phyloP scores from a whole-genome alignment of 92 coral and sea anemone genomes.

The Montipora capitata region DNA sequence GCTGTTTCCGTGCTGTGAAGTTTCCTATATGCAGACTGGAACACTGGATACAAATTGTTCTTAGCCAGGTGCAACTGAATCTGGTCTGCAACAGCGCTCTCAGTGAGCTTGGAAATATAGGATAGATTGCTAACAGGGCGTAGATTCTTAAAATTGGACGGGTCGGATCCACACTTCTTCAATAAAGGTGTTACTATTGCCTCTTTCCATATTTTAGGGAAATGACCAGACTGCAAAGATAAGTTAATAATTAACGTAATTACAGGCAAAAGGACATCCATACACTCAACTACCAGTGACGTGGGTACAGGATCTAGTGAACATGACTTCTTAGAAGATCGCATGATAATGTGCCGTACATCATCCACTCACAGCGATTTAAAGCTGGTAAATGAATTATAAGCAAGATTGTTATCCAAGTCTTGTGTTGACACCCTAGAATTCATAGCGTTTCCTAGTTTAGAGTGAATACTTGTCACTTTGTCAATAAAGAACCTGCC shows the following conservation, averaged over 20 bases:
- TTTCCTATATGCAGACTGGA: slow-evolving; percentile 18
- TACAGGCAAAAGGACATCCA: not conserved
- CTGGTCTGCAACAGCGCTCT: slow-evolving; percentile 15
- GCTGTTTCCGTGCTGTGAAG: slow-evolving; percentile 36
- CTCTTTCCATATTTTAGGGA: slow-evolving; percentile 17
- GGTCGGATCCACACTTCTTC: slow-evolving; percentile 10
- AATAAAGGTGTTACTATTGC: not conserved
- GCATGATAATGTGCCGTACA: slow-evolving; percentile 15
- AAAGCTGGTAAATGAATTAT: slow-evolving; percentile 1
- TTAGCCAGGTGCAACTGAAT: not conserved
- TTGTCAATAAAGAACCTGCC: not conserved
- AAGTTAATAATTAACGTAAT: not conserved
- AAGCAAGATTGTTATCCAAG: slow-evolving; percentile 1
- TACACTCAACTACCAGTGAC: not conserved
- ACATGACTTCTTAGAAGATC: not conserved
- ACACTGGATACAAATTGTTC: not conserved
- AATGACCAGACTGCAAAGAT: not conserved
- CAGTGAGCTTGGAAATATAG: slow-evolving; percentile 26
- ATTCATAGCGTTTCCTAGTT: not conserved
- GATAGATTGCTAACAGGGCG: slow-evolving; percentile 21
- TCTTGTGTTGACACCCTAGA: slow-evolving; percentile 2
- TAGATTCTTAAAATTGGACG: slow-evolving; percentile 1
- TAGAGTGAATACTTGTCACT: too few species aligned
- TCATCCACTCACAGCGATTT: slow-evolving; percentile 17
- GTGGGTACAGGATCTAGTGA: not conserved